Evolutionary conservation across 2,113 vertebrate species (phyloP).

Genomic region (Prochilodus magdalenae): DNA sequence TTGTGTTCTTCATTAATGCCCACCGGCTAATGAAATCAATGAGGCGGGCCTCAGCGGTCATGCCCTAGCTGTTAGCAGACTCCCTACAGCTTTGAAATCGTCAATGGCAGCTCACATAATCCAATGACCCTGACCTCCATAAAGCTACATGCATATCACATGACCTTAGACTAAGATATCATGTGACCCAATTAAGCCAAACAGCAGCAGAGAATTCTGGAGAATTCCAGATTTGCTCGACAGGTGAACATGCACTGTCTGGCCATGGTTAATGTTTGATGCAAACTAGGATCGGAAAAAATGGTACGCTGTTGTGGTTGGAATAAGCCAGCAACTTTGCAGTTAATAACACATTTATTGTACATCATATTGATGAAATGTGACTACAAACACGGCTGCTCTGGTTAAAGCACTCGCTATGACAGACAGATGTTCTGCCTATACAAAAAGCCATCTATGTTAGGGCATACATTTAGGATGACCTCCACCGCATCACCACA

Average conservation of each 20-base stretch:
- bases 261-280: not conserved
- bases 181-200: not conserved
- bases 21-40: constrained; percentile 55
- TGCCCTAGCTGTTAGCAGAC: constrained; percentile 51
- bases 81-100: constrained; percentile 19
- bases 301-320: too few species aligned
- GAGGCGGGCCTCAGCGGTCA: constrained; percentile 47
- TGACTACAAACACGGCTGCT: too few species aligned
- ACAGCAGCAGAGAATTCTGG: not conserved
- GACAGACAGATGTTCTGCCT: too few species aligned
- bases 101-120: constrained; percentile 30
- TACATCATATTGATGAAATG: too few species aligned
- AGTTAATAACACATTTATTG: too few species aligned
- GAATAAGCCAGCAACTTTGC: too few species aligned
- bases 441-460: too few species aligned
- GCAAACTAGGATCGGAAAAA: too few species aligned
- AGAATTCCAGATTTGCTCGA: not conserved
- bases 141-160: constrained; percentile 8
- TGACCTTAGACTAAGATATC: not conserved
- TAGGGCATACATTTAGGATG: too few species aligned
- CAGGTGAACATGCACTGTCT: not conserved
- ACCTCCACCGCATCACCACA: too few species aligned
- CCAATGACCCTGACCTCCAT: constrained; percentile 32
- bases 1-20: constrained; percentile 52
- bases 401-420: too few species aligned